Evolutionary conservation across 2,113 vertebrate genomes (phyloP), one percentile per base, ranked within the genome.

Genomic region (Microcebus ravelobensis): DNA sequence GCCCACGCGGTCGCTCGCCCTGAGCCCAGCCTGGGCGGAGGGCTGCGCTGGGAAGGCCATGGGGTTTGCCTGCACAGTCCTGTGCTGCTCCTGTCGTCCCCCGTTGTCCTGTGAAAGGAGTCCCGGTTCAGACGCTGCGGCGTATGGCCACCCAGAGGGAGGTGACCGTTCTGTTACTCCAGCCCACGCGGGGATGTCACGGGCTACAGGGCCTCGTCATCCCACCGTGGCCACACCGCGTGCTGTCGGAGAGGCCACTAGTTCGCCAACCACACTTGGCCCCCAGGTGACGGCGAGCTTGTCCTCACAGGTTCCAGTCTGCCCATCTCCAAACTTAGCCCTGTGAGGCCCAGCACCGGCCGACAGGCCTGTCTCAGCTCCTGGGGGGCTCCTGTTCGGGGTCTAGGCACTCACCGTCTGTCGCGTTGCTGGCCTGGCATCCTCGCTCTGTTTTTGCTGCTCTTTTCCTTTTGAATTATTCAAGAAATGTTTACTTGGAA

Each of bases 401-500:
- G 17, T 74, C 70, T 21, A 2, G 5, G 7, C 15, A 6, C 10
- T 29, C 14, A 57, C 3, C 0, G 45, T 45, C 29, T 12, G 42
- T 48, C 4, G 27, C 6, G 1, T 12, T 17, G 11, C 61, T 14
- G 34, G 68, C 61, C 29, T 11, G 13, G 39, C 34, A 20, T 50
- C 42, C 48, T 8, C 34, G 29, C 1, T 1, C 70, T 42, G 1
- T 10, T 85, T 90, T 25, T 34, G 77, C 55, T 67, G 7, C n/a
- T 84, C 67, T 59, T 81, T 68, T 29, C 70, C 84, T 74, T 80
- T 68, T 48, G 50, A 94, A 71, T 87, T 59, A 50, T n/a, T 95
- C 81, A 71, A 82, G 91, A 92, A 86, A 48, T 81, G 79, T 96
- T 97, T 90, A 93, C 76, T 87, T 68, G 82, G 57, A 83, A 91